A percentile compares a stretch with the other conserved stretches of the same genome.
These are phyloP conservation scores for Spisula subtruncata DNA, from an alignment of 2,888 invertebrate species.

Conservation along the genomic window DNA sequence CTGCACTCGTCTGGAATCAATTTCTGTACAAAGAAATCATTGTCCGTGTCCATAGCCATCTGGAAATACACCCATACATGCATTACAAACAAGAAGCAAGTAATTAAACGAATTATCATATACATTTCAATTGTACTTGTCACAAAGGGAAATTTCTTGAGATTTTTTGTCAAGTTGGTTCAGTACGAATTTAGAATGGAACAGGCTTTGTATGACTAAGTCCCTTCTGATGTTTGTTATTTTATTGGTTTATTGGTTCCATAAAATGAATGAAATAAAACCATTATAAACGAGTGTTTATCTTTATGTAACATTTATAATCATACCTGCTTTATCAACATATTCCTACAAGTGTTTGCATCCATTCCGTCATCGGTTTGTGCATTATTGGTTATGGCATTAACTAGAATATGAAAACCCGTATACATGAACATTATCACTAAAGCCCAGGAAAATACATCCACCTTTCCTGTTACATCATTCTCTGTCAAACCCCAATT, in stretches of 20 bases:
- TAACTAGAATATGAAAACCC: conserved; percentile 68
- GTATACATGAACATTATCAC: conserved; percentile 70
- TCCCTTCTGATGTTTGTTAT: too few relatives aligned
- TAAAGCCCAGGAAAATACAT: conserved; percentile 71
- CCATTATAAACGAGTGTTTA: too few relatives aligned
- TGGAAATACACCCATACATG: not conserved
- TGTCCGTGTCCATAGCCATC: not conserved
- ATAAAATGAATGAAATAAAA: too few relatives aligned
- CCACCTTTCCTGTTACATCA: conserved; percentile 68
- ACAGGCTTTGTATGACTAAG: too few relatives aligned
- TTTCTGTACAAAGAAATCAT: conserved; percentile 39
- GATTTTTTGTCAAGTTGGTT: too few relatives aligned
- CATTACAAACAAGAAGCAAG: too few relatives aligned
- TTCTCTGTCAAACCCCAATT: conserved; percentile 26
- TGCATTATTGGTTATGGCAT: conserved; percentile 68
- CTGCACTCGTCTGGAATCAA: conserved; percentile 68
- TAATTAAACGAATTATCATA: too few relatives aligned
- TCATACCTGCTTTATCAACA: conserved; percentile 63
- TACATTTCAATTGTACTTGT: too few relatives aligned
- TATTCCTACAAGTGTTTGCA: conserved; percentile 40
- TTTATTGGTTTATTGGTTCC: not conserved
- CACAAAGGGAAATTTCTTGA: too few relatives aligned
- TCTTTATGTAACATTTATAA: not conserved
- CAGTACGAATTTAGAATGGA: too few relatives aligned
- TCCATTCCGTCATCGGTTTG: conserved; percentile 54